These are phyloP conservation scores for Papilio aristodemus DNA, from an alignment of 1,140 invertebrate genomes.

Conservation along the genomic window DNA sequence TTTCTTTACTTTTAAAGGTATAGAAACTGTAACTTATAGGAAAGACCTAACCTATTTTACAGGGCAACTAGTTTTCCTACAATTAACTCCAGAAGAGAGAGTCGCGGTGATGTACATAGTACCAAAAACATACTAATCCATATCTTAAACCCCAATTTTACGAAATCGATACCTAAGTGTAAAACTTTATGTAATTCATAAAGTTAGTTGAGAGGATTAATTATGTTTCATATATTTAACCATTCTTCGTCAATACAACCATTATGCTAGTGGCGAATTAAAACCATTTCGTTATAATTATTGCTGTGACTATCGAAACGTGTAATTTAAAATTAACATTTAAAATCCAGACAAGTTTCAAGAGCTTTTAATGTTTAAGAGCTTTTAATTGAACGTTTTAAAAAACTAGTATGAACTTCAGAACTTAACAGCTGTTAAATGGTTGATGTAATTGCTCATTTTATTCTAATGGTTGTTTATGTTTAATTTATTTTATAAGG, in stretches of 20 bases:
- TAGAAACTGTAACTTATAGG: too few relatives aligned
- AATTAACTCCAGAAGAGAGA: too few relatives aligned
- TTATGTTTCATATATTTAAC: background rate
- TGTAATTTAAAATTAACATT: slow-evolving; percentile 21
- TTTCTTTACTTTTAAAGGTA: too few relatives aligned
- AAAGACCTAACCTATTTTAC: too few relatives aligned
- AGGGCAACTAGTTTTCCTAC: too few relatives aligned
- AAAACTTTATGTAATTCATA: background rate
- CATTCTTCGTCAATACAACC: background rate
- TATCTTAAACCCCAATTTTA: too few relatives aligned
- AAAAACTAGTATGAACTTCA: slow-evolving; percentile 4
- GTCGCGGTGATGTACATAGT: too few relatives aligned
- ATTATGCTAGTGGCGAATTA: slow-evolving; percentile 4
- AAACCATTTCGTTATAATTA: background rate
- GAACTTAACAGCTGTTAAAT: slow-evolving; percentile 15
- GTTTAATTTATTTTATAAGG: slow-evolving; percentile 21
- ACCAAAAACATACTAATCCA: too few relatives aligned
- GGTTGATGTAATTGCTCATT: slow-evolving; percentile 17
- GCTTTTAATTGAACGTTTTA: background rate
- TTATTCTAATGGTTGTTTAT: slow-evolving; percentile 22
- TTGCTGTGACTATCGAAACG: slow-evolving; percentile 12
- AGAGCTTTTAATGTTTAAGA: background rate
- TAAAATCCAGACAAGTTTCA: slow-evolving; percentile 7
- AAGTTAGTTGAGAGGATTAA: background rate
- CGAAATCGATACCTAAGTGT: background rate